A percentile compares a stretch with the other conserved stretches of the same genome.
Conservation (phyloP, 1,140 invertebrate species). For the Contarinia nasturtii region DNA sequence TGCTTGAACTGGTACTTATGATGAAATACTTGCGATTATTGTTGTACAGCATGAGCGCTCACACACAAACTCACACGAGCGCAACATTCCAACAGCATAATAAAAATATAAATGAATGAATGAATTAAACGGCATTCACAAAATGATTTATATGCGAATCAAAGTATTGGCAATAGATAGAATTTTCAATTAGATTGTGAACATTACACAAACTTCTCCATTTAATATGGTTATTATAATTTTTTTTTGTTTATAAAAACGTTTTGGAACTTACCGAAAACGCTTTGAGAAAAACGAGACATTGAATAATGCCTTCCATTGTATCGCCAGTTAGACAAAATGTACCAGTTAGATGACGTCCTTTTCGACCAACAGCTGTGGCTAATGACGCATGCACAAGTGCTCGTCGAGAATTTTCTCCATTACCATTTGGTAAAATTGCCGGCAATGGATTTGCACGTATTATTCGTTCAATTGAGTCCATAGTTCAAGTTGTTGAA, state of each 20-base stretch:
- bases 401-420: constrained; percentile 33
- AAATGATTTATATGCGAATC: neutral
- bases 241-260: too few species aligned
- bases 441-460: constrained; percentile 42
- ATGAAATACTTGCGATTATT: too few species aligned
- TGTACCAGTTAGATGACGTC: constrained; percentile 62
- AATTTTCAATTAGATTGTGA: neutral
- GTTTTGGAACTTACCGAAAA: constrained; percentile 55
- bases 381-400: constrained; percentile 56
- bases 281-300: constrained; percentile 75
- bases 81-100: too few species aligned
- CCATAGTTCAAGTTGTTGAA: constrained; percentile 30
- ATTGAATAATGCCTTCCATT: constrained; percentile 83
- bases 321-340: constrained; percentile 75
- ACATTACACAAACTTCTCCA: neutral
- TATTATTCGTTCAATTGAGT: constrained; percentile 57
- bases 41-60: too few species aligned
- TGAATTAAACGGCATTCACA: too few species aligned
- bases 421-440: constrained; percentile 21
- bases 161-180: neutral
- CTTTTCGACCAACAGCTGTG: constrained; percentile 51
- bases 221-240: neutral
- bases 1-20: too few species aligned
- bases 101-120: too few species aligned
- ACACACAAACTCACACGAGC: too few species aligned